Evolutionary conservation across 2,113 vertebrate genomes (phyloP).

Genomic region (Bostrychus sinensis): DNA sequence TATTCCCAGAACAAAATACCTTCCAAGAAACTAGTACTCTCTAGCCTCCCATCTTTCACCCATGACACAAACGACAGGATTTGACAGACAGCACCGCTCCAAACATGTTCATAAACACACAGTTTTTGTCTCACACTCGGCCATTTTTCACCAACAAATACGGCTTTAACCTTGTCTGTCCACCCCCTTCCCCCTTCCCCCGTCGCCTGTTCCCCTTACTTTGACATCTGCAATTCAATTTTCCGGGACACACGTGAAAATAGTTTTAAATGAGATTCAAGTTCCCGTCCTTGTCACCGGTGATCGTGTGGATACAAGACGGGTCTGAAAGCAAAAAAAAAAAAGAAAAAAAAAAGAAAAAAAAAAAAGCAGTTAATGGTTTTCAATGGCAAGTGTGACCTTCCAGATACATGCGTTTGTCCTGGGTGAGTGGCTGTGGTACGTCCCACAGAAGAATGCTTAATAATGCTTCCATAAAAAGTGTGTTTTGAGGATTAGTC

Average conservation of each 20-base stretch:
- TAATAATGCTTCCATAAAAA: conserved; percentile 28
- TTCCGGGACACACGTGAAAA: conserved; percentile 27
- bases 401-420: conserved; percentile 37
- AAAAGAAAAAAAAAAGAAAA: conserved; percentile 42
- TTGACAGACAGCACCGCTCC: conserved; percentile 65
- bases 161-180: conserved; percentile 68
- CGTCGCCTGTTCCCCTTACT: conserved; percentile 22
- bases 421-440: conserved; percentile 26
- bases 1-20: conserved; percentile 32
- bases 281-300: conserved; percentile 64
- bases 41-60: conserved; percentile 65
- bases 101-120: conserved; percentile 71
- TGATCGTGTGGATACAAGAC: conserved; percentile 40
- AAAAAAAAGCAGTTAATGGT: conserved; percentile 57
- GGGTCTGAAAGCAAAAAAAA: conserved; percentile 51
- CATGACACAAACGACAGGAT: conserved; percentile 72
- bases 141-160: conserved; percentile 60
- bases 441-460: conserved; percentile 23
- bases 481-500: conserved; percentile 37
- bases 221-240: conserved; percentile 73
- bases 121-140: conserved; percentile 49
- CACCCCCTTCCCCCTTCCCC: background rate
- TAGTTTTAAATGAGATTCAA: conserved; percentile 52
- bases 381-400: conserved; percentile 51
- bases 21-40: conserved; percentile 48